Conservation (phyloP, 2,888 invertebrate species). For the Synergus laeviventris region DNA sequence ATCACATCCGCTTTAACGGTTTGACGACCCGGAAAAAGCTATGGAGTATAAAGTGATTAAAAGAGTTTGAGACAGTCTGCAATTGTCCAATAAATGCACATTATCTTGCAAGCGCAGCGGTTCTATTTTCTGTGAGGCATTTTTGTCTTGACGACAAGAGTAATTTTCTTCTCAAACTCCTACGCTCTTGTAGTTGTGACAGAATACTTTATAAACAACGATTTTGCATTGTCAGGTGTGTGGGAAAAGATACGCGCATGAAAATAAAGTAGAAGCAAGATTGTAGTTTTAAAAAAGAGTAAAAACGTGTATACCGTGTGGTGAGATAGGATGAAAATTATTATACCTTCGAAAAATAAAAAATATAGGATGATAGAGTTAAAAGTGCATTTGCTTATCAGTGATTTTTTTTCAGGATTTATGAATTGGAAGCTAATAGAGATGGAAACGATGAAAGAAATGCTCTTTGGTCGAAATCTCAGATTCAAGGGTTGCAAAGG, state of each 20-base stretch:
- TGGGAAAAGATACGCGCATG: not conserved
- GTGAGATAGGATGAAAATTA: not conserved
- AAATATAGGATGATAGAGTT: not conserved
- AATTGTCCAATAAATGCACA: not conserved
- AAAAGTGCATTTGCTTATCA: not conserved
- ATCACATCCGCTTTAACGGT: conserved; percentile 3
- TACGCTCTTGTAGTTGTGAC: too few species aligned
- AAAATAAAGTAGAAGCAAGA: not conserved
- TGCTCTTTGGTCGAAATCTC: conserved; percentile 3
- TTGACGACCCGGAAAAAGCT: not conserved
- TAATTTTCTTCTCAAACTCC: too few species aligned
- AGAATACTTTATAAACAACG: not conserved
- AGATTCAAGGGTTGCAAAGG: conserved; percentile 13
- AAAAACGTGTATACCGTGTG: not conserved
- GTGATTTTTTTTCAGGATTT: not conserved
- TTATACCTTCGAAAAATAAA: not conserved
- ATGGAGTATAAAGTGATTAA: conserved; percentile 6
- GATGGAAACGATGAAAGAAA: conserved; percentile 19
- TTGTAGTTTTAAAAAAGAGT: not conserved
- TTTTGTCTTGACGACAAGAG: too few species aligned
- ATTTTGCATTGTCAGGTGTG: not conserved
- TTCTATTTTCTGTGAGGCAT: too few species aligned
- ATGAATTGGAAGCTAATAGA: not conserved
- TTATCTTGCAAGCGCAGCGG: too few species aligned
- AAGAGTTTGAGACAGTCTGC: not conserved